Conservation (phyloP, 2,797 vertebrate species). For the Nasua narica region DNA sequence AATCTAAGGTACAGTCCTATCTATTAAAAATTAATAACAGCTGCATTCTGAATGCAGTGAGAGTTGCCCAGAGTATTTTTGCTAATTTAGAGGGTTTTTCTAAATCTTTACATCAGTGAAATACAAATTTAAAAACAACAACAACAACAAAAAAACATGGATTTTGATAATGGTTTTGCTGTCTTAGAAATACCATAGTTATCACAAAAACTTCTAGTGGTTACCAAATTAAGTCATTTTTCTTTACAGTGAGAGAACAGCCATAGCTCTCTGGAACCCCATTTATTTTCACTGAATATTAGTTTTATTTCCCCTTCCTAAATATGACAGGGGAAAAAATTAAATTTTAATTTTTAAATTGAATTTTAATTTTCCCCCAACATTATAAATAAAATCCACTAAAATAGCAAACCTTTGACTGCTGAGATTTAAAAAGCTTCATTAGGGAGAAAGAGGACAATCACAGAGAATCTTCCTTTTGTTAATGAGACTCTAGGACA, state of each 20-base stretch:
- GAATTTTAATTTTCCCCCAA: conserved; percentile 44
- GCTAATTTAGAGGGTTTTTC: not conserved
- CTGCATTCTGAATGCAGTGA: not conserved
- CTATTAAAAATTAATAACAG: not conserved
- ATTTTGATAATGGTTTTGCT: not conserved
- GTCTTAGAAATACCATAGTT: not conserved
- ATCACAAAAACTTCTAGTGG: not conserved
- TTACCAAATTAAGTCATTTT: not conserved
- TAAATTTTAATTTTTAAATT: conserved; percentile 19
- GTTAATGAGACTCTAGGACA: conserved; percentile 1
- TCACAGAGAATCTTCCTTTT: conserved; percentile 18
- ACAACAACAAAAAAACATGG: not conserved
- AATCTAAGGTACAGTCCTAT: not conserved
- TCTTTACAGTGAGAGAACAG: not conserved
- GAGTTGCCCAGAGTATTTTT: not conserved
- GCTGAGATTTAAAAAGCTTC: conserved; percentile 47
- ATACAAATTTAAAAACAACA: not conserved
- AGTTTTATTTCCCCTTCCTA: not conserved
- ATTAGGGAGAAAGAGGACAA: conserved; percentile 40
- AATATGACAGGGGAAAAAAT: not conserved
- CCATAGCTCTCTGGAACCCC: not conserved
- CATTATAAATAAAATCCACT: not conserved
- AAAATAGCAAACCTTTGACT: conserved; percentile 21
- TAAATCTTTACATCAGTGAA: not conserved
- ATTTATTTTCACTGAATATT: not conserved